These are phyloP conservation scores for Nomada ruficornis DNA, from an alignment of 2,888 invertebrate genomes.

Conservation along the genomic window DNA sequence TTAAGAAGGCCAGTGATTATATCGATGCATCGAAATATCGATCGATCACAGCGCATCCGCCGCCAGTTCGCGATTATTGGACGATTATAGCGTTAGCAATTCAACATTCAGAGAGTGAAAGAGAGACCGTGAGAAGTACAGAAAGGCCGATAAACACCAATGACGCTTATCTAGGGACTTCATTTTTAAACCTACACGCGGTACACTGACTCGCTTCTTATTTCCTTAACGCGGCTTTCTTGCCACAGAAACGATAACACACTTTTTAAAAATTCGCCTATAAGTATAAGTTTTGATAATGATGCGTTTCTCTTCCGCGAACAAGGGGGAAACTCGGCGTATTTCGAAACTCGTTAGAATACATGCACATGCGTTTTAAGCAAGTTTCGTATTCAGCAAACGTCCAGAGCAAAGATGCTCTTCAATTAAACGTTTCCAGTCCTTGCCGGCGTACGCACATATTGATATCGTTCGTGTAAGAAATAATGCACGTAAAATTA, in stretches of 20 bases:
- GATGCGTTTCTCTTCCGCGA: constrained; percentile 6
- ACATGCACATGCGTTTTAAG: too few relatives aligned
- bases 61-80: background rate
- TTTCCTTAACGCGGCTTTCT: constrained; percentile 20
- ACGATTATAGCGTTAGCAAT: constrained; percentile 17
- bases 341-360: background rate
- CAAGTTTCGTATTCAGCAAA: background rate
- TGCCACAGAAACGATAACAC: constrained; percentile 10
- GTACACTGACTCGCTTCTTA: constrained; percentile 12
- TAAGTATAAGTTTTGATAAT: constrained; percentile 32
- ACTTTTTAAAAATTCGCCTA: constrained; percentile 41
- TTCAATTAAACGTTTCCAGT: background rate
- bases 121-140: constrained; percentile 22
- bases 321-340: constrained; percentile 29
- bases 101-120: constrained; percentile 21
- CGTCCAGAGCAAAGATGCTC: background rate
- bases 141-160: constrained; percentile 33
- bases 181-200: constrained; percentile 44
- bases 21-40: constrained; percentile 4
- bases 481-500: constrained; percentile 65
- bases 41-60: background rate
- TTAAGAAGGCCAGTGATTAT: constrained; percentile 7
- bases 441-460: constrained; percentile 30
- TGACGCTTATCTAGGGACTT: constrained; percentile 33
- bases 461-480: constrained; percentile 52